Percentiles rank a stretch among this genome's conserved stretches.
phyloP scores from a whole-genome alignment of 2,888 invertebrate species.

The Drosophila prolongata region DNA sequence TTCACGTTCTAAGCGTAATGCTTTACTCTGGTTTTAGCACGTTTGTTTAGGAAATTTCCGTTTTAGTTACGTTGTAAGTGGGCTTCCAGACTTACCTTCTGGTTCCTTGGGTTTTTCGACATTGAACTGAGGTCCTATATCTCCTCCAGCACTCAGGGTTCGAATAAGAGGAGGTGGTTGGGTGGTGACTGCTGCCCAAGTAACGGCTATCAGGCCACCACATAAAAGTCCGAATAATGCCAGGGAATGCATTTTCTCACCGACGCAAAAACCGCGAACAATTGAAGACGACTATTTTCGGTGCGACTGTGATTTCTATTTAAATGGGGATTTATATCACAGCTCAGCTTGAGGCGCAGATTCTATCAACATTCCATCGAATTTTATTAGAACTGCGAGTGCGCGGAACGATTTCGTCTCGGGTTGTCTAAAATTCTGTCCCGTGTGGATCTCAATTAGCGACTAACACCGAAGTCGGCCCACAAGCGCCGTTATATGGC shows the following conservation, averaged over 20 bases:
- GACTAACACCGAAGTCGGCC: conserved; percentile 59
- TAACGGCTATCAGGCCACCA: conserved; percentile 18
- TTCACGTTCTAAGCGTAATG: conserved; percentile 23
- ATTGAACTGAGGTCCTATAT: conserved; percentile 71
- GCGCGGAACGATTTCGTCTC: conserved; percentile 23
- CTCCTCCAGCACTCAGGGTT: conserved; percentile 64
- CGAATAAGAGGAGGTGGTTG: conserved; percentile 72
- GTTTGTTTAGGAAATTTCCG: conserved; percentile 1
- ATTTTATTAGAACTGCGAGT: conserved; percentile 14
- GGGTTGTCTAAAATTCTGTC: conserved; percentile 7
- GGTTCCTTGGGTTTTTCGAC: conserved; percentile 39
- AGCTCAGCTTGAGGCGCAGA: conserved; percentile 40
- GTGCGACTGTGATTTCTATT: conserved; percentile 12
- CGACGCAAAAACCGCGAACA: conserved; percentile 1
- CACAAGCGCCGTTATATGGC: conserved; percentile 69
- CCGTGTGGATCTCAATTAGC: conserved; percentile 58
- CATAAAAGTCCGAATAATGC: conserved; percentile 14
- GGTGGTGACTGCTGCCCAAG: conserved; percentile 56
- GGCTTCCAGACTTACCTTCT: conserved; percentile 58
- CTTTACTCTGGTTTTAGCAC: conserved; percentile 11
- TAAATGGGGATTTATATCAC: conserved; percentile 37
- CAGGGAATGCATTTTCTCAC: conserved; percentile 41
- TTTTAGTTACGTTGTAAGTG: background rate
- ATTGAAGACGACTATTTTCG: conserved; percentile 8
- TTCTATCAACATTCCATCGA: conserved; percentile 25